Evolutionary conservation across 2,888 invertebrate genomes (phyloP).

Genomic region (Catocala sponsa): DNA sequence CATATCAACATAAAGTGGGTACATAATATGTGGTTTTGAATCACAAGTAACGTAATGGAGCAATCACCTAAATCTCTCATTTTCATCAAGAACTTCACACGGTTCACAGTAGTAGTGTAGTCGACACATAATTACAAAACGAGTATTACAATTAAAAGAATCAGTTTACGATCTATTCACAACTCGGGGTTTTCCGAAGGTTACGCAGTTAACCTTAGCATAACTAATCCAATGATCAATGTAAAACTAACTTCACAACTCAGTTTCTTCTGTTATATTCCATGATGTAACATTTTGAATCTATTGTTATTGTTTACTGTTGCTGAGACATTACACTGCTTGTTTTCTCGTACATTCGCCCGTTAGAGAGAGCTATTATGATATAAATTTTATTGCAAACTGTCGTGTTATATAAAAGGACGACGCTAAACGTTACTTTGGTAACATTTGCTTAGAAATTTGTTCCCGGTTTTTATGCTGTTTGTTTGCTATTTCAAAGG

Average conservation of each 20-base stretch:
- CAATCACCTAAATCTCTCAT: too few species aligned
- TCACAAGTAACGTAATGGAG: too few species aligned
- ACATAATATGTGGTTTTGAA: too few species aligned
- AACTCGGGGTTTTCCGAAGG: neutral
- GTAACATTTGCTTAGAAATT: too few species aligned
- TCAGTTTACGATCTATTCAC: neutral
- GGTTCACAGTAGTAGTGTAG: too few species aligned
- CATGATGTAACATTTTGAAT: constrained; percentile 23
- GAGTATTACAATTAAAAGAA: neutral
- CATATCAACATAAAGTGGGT: too few species aligned
- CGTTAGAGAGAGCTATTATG: neutral
- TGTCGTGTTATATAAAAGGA: too few species aligned
- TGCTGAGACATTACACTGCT: constrained; percentile 26
- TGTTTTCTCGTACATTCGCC: constrained; percentile 36
- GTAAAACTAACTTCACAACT: constrained; percentile 2
- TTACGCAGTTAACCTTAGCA: constrained; percentile 9
- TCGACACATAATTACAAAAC: neutral
- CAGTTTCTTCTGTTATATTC: constrained; percentile 34
- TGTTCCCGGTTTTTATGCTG: too few species aligned
- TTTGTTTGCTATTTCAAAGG: too few species aligned
- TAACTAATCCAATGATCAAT: constrained; percentile 2
- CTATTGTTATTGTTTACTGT: constrained; percentile 26
- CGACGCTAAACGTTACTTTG: too few species aligned
- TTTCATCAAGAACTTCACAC: too few species aligned
- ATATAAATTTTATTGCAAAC: neutral